Base-by-base conservation (phyloP, 2,888 invertebrate species). In the Apamea sordens region DNA sequence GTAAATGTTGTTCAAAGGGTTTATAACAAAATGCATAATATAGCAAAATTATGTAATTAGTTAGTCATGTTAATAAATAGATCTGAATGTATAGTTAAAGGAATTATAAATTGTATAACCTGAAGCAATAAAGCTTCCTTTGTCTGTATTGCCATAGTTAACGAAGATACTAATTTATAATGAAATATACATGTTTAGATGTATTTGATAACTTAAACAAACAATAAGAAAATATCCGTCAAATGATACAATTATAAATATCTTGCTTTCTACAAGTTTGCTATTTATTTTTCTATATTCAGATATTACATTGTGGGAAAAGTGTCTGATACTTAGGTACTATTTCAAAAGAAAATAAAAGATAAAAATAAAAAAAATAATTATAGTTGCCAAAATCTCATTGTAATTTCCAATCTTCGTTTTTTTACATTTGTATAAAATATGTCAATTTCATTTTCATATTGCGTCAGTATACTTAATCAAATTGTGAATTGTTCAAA, bases 51-150 rank as follows among this genome's bases (percentile, higher is more conserved):
- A 78, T 78, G 76, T 47, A 74, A 53, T 85, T 78, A 83, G 75
- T 87, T 86, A 85, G 81, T 87, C 85, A 70, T 86, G 53, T 79
- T 86, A 89, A 88, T 76, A 89, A 89, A 92, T 92, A 93, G 94
- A 94, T 94, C 94, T 94, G 94, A 93, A 88, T 89, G 89, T 89
- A 90, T 90, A 89, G 79, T 88, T 89, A 89, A 88, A 89, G 85
- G 88, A 92, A 90, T 91, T 90, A 76, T 76, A 79, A 91, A 89
- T 76, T 86, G 90, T 88, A 89, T 84, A 92, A 92, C 89, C 79
- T 79, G 93, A 90, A 93, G 93, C 93, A 93, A 92, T 93, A 92
- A 91, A 65, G 93, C 93, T 94, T 93, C 87, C 90, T 88, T 89
- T 88, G 89, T 84, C 75, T 88, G 83, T 91, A 86, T 89, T 76